Evolutionary conservation across 2,113 vertebrate species (phyloP).

Genomic region (Manacus vitellinus): DNA sequence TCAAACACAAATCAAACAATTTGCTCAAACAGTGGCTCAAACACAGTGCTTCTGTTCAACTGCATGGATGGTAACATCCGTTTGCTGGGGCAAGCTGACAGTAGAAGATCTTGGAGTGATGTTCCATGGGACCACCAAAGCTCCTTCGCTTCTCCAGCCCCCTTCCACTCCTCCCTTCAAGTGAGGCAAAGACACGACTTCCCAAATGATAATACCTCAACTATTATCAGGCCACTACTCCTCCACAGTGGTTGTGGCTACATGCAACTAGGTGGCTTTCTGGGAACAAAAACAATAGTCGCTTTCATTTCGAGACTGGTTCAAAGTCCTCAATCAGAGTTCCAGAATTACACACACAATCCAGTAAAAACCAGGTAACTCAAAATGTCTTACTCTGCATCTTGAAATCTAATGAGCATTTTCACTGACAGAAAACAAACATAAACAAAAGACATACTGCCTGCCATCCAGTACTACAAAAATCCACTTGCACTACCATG

Average conservation of each 20-base stretch:
- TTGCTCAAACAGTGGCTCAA: background rate
- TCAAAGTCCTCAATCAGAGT: background rate
- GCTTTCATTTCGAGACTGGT: background rate
- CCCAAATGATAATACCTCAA: background rate
- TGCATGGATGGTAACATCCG: rapidly evolving
- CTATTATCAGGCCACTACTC: background rate
- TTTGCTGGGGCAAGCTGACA: background rate
- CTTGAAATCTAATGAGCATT: background rate
- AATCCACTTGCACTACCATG: background rate
- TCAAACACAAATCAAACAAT: background rate
- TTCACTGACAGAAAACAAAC: background rate
- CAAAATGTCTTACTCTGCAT: background rate
- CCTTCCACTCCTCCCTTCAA: background rate
- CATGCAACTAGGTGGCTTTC: background rate
- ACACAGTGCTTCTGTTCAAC: background rate
- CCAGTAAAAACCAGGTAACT: background rate
- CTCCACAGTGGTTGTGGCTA: background rate
- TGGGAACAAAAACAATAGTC: background rate
- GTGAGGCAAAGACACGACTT: background rate
- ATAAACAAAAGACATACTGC: background rate
- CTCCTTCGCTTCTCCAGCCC: background rate
- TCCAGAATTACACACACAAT: background rate
- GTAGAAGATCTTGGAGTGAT: background rate
- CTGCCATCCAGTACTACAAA: background rate
- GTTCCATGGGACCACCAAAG: background rate